Evolutionary conservation across 2,888 invertebrate genomes (phyloP), one percentile per base, ranked within the genome.

Genomic region (Perdita meconis): DNA sequence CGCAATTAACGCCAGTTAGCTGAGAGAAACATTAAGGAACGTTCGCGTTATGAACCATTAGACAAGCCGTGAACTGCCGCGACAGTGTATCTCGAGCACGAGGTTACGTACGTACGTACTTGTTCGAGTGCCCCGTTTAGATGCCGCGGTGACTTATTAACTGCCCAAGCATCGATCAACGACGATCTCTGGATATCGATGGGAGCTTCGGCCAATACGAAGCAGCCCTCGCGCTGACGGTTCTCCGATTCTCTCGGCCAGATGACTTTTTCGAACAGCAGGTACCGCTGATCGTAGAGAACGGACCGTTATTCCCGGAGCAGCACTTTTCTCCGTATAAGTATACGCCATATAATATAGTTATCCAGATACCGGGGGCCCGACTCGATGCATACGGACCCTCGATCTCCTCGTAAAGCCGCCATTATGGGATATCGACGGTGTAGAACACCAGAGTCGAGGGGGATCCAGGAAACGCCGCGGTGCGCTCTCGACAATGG

Each of bases 331-430:
- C 88, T 86, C 81, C 82, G 73, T 82, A 75, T 81, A 81, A 78
- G 83, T 81, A 82, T 80, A 76, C 82, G 78, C 82, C 70, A 81
- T 85, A 83, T 88, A 88, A 89, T 89, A 87, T 89, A 87, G 87
- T 86, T 88, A 89, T 88, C 84, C 79, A 82, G 83, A 82, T 78
- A 78, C 67, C 64, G 69, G 57, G 64, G 65, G 40, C 42, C 51
- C n/a, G 66, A 53, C 75, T 53, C 66, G 67, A 69, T 80, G 83
- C 80, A 82, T 72, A 82, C 80, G 67, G 61, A 70, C 82, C 55
- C 74, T 13, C n/a, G 59, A 60, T 40, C 67, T 56, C 53, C 26
- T 57, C 72, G 78, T 73, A 83, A 82, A 67, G 75, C 78, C 74
- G 55, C 79, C 72, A 79, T 83, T 83, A 79, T 77, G 70, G 81